phyloP scores from a whole-genome alignment of 2,888 invertebrate species.

The Calephelis perditalis region DNA sequence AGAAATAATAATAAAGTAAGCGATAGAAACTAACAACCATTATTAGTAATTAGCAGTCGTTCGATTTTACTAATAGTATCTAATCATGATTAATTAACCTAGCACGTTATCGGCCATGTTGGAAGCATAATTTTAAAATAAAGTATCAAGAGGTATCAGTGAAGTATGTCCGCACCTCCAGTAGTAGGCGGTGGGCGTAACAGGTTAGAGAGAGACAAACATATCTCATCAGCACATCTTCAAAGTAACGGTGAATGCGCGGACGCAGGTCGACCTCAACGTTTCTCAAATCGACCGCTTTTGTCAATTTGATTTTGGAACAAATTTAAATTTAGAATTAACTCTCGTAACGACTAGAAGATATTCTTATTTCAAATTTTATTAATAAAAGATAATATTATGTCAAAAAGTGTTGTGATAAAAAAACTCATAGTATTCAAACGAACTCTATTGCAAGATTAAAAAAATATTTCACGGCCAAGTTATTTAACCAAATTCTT shows the following conservation, averaged over 20 bases:
- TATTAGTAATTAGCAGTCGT: not conserved
- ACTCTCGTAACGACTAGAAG: conserved; percentile 5
- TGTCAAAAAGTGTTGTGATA: not conserved
- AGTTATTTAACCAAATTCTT: too few relatives aligned
- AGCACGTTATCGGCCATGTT: not conserved
- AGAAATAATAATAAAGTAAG: not conserved
- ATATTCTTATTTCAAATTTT: conserved; percentile 1
- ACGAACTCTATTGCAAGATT: too few relatives aligned
- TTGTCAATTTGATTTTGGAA: conserved; percentile 54
- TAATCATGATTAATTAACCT: conserved; percentile 2
- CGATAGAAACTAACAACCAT: not conserved
- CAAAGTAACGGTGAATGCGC: conserved; percentile 57
- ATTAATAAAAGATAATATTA: not conserved
- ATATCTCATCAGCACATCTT: conserved; percentile 33
- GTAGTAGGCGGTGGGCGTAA: conserved; percentile 55
- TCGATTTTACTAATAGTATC: not conserved
- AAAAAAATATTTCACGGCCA: too few relatives aligned
- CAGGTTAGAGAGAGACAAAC: conserved; percentile 45
- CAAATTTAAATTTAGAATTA: conserved; percentile 31
- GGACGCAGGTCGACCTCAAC: conserved; percentile 46
- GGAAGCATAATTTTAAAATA: conserved; percentile 22
- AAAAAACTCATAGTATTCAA: not conserved
- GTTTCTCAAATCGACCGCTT: conserved; percentile 47
- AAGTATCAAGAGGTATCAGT: conserved; percentile 54
- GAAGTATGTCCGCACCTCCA: conserved; percentile 42